A percentile compares a stretch with the other conserved stretches of the same genome.
Evolutionary conservation across 2,113 vertebrate species (phyloP).

Genomic region (Gallinago paraguaiae): DNA sequence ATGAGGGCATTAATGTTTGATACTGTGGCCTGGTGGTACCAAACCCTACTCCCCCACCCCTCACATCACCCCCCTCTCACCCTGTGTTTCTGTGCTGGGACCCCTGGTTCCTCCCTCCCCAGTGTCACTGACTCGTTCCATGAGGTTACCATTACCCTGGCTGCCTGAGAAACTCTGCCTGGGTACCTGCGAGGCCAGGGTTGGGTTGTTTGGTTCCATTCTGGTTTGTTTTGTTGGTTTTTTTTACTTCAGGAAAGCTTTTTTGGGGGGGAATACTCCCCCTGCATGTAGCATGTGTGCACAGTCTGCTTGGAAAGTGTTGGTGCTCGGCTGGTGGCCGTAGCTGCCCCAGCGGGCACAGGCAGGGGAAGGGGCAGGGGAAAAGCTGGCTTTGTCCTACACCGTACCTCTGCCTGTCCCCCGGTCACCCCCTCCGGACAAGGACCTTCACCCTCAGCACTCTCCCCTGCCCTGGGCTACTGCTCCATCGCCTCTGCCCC

Average conservation of each 20-base stretch:
- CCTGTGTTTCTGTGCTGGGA: background rate
- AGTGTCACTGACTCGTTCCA: background rate
- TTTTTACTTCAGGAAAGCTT: background rate
- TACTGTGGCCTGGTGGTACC: background rate
- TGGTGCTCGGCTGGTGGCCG: background rate
- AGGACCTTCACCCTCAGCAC: background rate
- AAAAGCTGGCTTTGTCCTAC: background rate
- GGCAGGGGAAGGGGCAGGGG: background rate
- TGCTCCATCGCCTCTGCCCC: background rate
- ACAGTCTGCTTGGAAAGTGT: background rate
- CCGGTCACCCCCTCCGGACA: background rate
- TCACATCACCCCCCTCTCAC: background rate
- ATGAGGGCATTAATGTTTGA: constrained; percentile 12
- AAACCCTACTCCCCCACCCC: background rate
- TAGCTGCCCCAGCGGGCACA: background rate
- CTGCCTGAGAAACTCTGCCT: background rate
- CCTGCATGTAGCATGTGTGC: constrained; percentile 22
- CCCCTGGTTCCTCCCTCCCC: background rate
- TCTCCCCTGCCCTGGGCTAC: background rate
- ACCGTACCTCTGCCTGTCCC: background rate
- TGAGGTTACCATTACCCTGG: background rate
- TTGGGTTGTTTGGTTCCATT: background rate
- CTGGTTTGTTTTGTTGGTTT: background rate
- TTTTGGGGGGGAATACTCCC: background rate
- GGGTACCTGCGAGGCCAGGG: background rate